Evolutionary conservation across 2,888 invertebrate species (phyloP), one percentile per base, ranked within the genome.

Genomic region (Drosophila fungiperda): DNA sequence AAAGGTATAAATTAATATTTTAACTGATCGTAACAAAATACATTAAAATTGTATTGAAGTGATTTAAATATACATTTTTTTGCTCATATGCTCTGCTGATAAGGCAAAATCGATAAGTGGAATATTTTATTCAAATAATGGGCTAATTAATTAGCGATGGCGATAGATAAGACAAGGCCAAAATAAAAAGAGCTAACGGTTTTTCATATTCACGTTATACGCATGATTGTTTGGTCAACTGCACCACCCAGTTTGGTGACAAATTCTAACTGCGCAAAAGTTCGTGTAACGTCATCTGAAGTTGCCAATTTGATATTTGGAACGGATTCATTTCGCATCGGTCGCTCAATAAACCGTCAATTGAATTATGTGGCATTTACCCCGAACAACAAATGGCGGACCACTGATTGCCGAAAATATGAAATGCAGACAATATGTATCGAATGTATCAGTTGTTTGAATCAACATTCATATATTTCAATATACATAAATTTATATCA

Each of bases 381-480:
- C 67, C 76, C 62, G 26, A 29, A 29, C 29, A 70, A 38, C 71
- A 57, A 79, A 68, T 74, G 66, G 62, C 57, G 57, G 61, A 17
- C 64, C 74, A 82, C 80, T 86, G 83, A 83, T 88, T 76, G 89
- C 87, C 87, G 69, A 87, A 87, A 89, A 87, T 74, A 76, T 50
- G 55, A 68, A 62, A 74, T 45, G 62, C 52, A 32, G 48, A 12
- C 49, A 86, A 45, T 50, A 45, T 57, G 52, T 66, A 50, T 50
- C 53, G 23, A 58, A 40, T 35, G 63, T 36, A 55, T 33, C 52
- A 55, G n/a, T 45, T 57, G 12, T 42, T 40, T 17, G 48, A 62
- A 49, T 29, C n/a, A 49, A 49, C 26, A n/a, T 32, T 11, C 42
- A 33, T 71, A 8, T 64, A 33, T 57, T 40, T 40, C 9, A n/a